A percentile compares a stretch with the other conserved stretches of the same genome.
phyloP scores from a whole-genome alignment of 92 coral and sea anemone genomes.

The Palythoa grandiflora region DNA sequence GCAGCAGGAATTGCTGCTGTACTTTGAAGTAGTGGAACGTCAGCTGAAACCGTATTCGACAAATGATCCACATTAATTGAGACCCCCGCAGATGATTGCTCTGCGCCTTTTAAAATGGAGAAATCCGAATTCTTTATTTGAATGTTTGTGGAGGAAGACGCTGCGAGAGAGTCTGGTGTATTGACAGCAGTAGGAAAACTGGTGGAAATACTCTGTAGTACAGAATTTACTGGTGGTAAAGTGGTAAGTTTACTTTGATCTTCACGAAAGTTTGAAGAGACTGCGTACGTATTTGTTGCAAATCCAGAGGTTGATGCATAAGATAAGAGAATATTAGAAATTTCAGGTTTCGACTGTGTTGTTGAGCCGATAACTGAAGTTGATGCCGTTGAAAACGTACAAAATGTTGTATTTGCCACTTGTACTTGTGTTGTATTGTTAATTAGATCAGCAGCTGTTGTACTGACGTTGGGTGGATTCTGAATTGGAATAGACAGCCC shows the following conservation, averaged over 20 bases:
- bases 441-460: background rate
- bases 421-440: background rate
- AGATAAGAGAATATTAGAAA: background rate
- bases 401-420: background rate
- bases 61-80: conserved; percentile 3
- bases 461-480: background rate
- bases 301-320: background rate
- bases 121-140: conserved; percentile 26
- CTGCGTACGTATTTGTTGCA: background rate
- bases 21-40: background rate
- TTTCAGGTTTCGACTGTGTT: background rate
- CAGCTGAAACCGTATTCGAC: conserved; percentile 3
- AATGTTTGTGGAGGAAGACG: background rate
- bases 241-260: background rate
- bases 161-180: background rate
- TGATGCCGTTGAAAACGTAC: background rate
- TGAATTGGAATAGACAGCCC: background rate
- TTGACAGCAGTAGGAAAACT: background rate
- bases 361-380: background rate
- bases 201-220: background rate
- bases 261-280: background rate
- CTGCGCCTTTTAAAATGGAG: conserved; percentile 16
- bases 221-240: background rate
- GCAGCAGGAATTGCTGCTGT: conserved; percentile 7
- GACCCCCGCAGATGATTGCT: background rate